These are phyloP conservation scores for Diceros bicornis DNA, from an alignment of 2,797 vertebrate genomes.

Conservation along the genomic window DNA sequence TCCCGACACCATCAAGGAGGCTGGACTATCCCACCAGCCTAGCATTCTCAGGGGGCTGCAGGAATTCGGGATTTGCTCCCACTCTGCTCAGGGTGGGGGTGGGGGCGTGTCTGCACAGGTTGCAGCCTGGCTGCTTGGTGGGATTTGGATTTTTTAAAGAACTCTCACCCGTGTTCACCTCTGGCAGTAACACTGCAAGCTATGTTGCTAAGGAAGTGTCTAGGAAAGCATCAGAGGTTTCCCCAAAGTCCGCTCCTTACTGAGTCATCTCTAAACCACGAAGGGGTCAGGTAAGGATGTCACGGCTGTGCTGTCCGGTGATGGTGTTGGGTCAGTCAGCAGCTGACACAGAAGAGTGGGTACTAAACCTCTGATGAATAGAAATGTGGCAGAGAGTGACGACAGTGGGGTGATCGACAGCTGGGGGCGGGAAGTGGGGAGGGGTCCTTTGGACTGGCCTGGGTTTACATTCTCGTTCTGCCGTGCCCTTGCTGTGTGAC, in stretches of 20 bases:
- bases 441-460: neutral
- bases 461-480: neutral
- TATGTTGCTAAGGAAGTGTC: neutral
- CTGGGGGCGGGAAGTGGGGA: accelerated
- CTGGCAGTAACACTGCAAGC: accelerated
- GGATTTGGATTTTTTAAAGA: neutral
- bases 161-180: neutral
- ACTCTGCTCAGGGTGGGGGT: accelerated
- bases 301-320: accelerated
- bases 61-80: neutral
- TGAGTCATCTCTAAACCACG: neutral
- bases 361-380: accelerated
- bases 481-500: accelerated
- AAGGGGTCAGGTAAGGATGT: neutral
- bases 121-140: too few species aligned
- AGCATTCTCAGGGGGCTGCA: constrained; percentile 10
- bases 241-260: neutral
- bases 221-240: accelerated
- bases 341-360: accelerated
- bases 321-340: accelerated
- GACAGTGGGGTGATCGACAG: accelerated
- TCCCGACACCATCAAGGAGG: constrained; percentile 82
- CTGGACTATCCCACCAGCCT: constrained; percentile 84
- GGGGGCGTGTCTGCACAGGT: neutral
- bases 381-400: too few species aligned